These are phyloP conservation scores for Discoglossus pictus DNA, from an alignment of 2,797 vertebrate genomes.

Conservation along the genomic window DNA sequence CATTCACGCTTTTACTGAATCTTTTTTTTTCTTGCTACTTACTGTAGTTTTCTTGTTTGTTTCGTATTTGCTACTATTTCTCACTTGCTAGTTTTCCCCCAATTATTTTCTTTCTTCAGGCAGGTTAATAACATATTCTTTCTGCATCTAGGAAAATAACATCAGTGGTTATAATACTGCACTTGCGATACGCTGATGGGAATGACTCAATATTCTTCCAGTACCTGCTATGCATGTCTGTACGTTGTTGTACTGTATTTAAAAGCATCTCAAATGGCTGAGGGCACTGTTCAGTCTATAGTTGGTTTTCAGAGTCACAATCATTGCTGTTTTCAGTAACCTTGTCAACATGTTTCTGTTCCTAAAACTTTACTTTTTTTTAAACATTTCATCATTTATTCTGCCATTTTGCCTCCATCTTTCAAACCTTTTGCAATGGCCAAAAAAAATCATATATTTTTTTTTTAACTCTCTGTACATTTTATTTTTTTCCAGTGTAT, in stretches of 20 bases:
- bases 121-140: slow-evolving; percentile 41
- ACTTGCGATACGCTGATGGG: slow-evolving; percentile 31
- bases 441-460: no score
- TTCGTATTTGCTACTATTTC: neutral
- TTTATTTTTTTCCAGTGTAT: no score
- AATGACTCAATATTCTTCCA: slow-evolving; percentile 16
- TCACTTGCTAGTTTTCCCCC: slow-evolving; percentile 15
- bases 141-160: slow-evolving; percentile 48
- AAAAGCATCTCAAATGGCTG: slow-evolving; percentile 13
- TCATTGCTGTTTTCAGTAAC: no score
- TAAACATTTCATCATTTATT: no score
- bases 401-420: no score
- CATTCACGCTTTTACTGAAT: neutral
- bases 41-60: neutral
- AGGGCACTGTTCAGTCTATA: neutral
- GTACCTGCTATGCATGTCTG: slow-evolving; percentile 18
- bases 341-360: no score
- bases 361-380: no score
- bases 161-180: slow-evolving; percentile 27
- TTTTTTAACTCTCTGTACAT: no score
- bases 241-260: slow-evolving; percentile 8
- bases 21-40: slow-evolving; percentile 3
- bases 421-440: no score
- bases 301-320: no score
- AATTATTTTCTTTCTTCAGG: slow-evolving; percentile 51